Evolutionary conservation across 2,888 invertebrate genomes (phyloP).

Genomic region (Penaeus monodon): DNA sequence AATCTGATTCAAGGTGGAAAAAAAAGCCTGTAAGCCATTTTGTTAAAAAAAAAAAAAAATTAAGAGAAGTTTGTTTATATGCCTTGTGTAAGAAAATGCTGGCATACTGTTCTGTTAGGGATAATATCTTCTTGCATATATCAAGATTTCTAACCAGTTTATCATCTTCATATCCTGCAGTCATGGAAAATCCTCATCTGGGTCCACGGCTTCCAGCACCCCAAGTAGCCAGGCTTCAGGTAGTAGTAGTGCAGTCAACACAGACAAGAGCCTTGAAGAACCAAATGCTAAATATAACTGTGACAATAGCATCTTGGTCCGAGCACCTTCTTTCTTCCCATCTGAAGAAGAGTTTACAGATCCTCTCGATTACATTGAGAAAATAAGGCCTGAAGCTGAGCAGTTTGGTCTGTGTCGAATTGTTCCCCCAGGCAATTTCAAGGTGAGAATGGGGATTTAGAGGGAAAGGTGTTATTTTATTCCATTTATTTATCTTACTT

Average conservation of each 20-base stretch:
- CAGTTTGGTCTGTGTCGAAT: slow-evolving; percentile 89
- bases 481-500: no score
- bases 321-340: slow-evolving; percentile 84
- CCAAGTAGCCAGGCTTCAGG: slow-evolving; percentile 22
- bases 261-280: slow-evolving; percentile 37
- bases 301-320: slow-evolving; percentile 46
- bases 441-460: slow-evolving; percentile 68
- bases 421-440: slow-evolving; percentile 84
- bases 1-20: no score
- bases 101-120: no score
- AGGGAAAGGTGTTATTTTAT: no score
- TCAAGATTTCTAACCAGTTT: no score
- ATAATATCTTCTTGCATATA: no score
- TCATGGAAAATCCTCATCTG: no score
- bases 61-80: no score
- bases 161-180: no score
- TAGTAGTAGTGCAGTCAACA: not conserved
- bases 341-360: slow-evolving; percentile 87
- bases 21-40: no score
- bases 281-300: slow-evolving; percentile 30
- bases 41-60: no score
- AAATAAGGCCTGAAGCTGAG: slow-evolving; percentile 81
- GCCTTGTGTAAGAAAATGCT: no score
- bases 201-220: slow-evolving; percentile 18
- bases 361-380: slow-evolving; percentile 86